These are phyloP conservation scores for Listrodromus nycthemerus DNA, from an alignment of 2,888 invertebrate species.

Conservation along the genomic window DNA sequence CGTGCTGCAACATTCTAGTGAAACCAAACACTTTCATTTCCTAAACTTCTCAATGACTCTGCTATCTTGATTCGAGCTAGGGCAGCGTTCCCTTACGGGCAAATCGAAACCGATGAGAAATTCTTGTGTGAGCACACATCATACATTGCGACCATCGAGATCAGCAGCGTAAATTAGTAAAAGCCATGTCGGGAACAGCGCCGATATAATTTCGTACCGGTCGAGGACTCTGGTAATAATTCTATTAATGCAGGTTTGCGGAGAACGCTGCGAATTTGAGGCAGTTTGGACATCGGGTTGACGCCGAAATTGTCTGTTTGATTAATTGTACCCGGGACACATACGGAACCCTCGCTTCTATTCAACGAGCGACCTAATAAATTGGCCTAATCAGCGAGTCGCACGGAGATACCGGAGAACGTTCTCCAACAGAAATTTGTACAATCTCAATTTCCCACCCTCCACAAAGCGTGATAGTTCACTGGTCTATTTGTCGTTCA, in stretches of 20 bases:
- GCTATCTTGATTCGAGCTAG: constrained; percentile 25
- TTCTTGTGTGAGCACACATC: not conserved
- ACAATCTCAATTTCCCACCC: not conserved
- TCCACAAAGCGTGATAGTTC: not conserved
- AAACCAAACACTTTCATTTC: not conserved
- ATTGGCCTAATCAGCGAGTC: constrained; percentile 60
- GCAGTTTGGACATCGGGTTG: constrained; percentile 15
- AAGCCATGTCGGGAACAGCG: constrained; percentile 3
- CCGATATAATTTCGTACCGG: not conserved
- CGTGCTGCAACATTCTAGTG: not conserved
- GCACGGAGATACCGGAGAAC: constrained; percentile 6
- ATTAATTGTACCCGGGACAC: constrained; percentile 46
- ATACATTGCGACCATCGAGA: not conserved
- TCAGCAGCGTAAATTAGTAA: not conserved
- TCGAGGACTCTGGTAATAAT: constrained; percentile 10
- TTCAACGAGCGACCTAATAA: constrained; percentile 56
- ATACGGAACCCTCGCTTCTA: constrained; percentile 3
- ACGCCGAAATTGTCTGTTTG: constrained; percentile 47
- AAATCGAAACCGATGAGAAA: not conserved
- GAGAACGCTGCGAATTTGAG: constrained; percentile 17
- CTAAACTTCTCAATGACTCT: not conserved
- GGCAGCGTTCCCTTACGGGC: not conserved
- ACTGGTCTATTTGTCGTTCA: not conserved
- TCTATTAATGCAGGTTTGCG: constrained; percentile 2
- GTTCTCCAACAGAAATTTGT: not conserved